Evolutionary conservation across 2,113 vertebrate genomes (phyloP).

Genomic region (Illadopsis cleaveri): DNA sequence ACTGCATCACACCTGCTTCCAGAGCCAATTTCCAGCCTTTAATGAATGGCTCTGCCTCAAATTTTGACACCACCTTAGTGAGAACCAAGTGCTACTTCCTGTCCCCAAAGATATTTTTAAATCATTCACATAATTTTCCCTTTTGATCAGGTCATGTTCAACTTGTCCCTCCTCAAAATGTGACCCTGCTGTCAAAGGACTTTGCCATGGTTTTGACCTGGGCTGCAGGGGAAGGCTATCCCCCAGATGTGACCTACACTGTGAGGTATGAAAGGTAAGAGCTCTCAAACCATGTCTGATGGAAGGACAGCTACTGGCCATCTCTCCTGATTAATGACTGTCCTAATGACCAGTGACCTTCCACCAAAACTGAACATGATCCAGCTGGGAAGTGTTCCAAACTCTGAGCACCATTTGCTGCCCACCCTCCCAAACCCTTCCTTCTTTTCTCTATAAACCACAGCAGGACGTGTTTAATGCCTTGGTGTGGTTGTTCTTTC

Average conservation of each 20-base stretch:
- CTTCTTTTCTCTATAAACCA: background rate
- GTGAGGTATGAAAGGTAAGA: slow-evolving; percentile 68
- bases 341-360: background rate
- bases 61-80: background rate
- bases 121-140: background rate
- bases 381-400: background rate
- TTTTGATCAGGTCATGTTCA: slow-evolving; percentile 9
- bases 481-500: background rate
- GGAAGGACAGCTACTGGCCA: too few species aligned
- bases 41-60: background rate
- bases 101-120: background rate
- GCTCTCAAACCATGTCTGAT: background rate
- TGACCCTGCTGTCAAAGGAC: slow-evolving; percentile 60
- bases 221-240: slow-evolving; percentile 53
- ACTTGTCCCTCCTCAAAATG: slow-evolving; percentile 55
- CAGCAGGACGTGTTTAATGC: background rate
- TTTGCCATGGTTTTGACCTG: slow-evolving; percentile 71
- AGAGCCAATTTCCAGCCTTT: background rate
- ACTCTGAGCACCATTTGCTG: background rate
- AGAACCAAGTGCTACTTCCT: background rate
- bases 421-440: background rate
- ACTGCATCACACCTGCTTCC: background rate
- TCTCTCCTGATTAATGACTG: background rate
- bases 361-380: background rate
- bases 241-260: slow-evolving; percentile 38